Conservation (phyloP, 2,797 vertebrate species). For the Apogon hyalosoma region DNA sequence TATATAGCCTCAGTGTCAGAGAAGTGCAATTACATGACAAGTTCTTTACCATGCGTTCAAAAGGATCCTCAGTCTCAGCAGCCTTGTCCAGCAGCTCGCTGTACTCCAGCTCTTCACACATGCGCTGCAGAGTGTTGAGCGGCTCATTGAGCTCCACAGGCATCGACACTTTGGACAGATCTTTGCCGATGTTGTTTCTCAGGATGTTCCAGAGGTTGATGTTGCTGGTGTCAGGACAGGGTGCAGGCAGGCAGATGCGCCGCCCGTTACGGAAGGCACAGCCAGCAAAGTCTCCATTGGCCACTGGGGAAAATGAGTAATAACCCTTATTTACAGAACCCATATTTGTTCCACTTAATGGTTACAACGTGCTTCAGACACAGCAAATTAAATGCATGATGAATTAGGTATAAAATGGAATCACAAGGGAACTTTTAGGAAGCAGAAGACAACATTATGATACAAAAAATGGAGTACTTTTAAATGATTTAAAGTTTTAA, state of each 20-base stretch:
- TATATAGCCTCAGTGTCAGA: too few species aligned
- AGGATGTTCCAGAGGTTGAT: constrained; percentile 99
- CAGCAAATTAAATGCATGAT: neutral
- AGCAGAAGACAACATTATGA: neutral
- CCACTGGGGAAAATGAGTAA: constrained; percentile 81
- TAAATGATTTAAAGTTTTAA: neutral
- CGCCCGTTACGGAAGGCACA: constrained; percentile 94
- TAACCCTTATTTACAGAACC: neutral
- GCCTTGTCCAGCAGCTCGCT: constrained; percentile 98
- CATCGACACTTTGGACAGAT: constrained; percentile 99
- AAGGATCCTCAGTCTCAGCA: constrained; percentile 92
- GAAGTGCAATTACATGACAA: neutral
- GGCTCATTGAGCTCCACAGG: constrained; percentile 98
- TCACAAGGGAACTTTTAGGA: neutral
- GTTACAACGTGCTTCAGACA: neutral
- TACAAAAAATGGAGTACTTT: neutral
- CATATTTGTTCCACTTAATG: neutral
- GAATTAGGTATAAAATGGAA: neutral
- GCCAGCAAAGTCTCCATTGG: constrained; percentile 94
- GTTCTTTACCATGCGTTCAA: constrained; percentile 94
- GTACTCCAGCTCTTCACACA: constrained; percentile 98
- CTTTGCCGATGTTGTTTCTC: constrained; percentile 99
- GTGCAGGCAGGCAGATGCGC: constrained; percentile 91
- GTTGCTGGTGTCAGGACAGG: constrained; percentile 96
- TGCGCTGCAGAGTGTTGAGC: constrained; percentile 97